These are phyloP conservation scores for Onychostoma macrolepis DNA, from an alignment of 2,113 vertebrate species.

Conservation along the genomic window DNA sequence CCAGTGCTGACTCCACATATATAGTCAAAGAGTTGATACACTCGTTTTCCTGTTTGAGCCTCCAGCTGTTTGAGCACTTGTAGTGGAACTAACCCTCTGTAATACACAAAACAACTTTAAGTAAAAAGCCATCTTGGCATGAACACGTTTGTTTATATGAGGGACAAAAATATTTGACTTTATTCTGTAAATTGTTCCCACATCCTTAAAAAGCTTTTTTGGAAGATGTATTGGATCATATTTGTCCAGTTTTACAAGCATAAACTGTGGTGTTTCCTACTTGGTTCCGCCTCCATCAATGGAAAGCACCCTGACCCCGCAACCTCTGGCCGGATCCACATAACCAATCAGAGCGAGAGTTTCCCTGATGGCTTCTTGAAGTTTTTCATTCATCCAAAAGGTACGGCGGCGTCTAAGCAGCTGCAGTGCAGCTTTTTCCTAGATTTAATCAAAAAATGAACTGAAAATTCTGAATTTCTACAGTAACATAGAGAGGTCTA, in stretches of 20 bases:
- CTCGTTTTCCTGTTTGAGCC: slow-evolving; percentile 70
- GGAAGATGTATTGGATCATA: not conserved
- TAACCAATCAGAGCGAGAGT: slow-evolving; percentile 75
- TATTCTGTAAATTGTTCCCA: not conserved
- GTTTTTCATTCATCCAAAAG: slow-evolving; percentile 56
- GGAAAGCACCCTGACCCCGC: slow-evolving; percentile 75
- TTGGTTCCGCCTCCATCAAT: slow-evolving; percentile 78
- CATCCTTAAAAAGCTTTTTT: not conserved
- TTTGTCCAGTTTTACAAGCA: not conserved
- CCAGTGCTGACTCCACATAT: slow-evolving; percentile 80
- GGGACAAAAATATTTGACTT: not conserved
- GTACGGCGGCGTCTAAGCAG: slow-evolving; percentile 64
- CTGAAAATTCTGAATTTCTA: not conserved
- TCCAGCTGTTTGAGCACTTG: slow-evolving; percentile 75
- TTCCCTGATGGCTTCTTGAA: slow-evolving; percentile 71
- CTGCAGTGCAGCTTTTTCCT: slow-evolving; percentile 67
- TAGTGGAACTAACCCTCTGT: slow-evolving; percentile 75
- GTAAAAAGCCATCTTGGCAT: not conserved
- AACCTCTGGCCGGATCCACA: slow-evolving; percentile 72
- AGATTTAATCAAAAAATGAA: slow-evolving; percentile 11
- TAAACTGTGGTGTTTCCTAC: slow-evolving; percentile 54
- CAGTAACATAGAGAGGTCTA: not conserved
- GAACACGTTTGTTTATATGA: not conserved
- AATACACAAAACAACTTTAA: not conserved
- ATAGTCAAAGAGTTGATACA: slow-evolving; percentile 78